Base-by-base conservation (phyloP, 2,888 invertebrate species). In the Selenia dentaria region DNA sequence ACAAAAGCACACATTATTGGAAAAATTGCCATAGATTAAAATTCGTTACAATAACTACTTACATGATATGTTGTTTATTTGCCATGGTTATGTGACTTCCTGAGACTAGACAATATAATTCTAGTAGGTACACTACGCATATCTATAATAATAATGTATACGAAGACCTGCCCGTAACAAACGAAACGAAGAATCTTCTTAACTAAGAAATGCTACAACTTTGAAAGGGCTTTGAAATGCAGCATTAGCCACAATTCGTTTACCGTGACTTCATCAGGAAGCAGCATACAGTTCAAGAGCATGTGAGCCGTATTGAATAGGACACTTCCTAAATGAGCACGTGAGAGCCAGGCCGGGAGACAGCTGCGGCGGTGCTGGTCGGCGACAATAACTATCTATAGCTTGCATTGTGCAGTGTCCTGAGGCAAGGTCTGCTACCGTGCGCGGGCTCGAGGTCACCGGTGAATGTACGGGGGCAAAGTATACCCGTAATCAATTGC, bases 401-500 rank as follows among this genome's bases (percentile, higher is more conserved):
- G 44, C 51, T 56, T 58, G 62, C 62, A 64, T 59, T 66, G 24
- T 28, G 31, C 22, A 62, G 69, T 70, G 80, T 79, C 82, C 75
- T 65, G 71, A 52, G 52, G 70, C 86, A 84, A 86, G 87, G 87
- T 82, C 84, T 74, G 72, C 60, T 6, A 10, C 25, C 69, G 65
- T 64, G 67, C 55, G 64, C 47, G 50, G 51, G 64, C 53, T 56
- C 87, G 86, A 86, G 87, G 87, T 83, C 86, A 60, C 58, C 71
- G 58, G 87, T 86, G 87, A 87, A 84, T 73, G 87, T 79, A 71
- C 72, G 59, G 71, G 66, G 66, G 66, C 74, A 76, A 77, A 74
- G 70, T 73, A 69, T 69, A 67, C 70, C 63, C 70, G 69, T 75
- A 69, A 71, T 75, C 72, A 66, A 74, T 73, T 69, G 48, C 45